phyloP scores from a whole-genome alignment of 2,888 invertebrate genomes.

The Archips xylosteana region DNA sequence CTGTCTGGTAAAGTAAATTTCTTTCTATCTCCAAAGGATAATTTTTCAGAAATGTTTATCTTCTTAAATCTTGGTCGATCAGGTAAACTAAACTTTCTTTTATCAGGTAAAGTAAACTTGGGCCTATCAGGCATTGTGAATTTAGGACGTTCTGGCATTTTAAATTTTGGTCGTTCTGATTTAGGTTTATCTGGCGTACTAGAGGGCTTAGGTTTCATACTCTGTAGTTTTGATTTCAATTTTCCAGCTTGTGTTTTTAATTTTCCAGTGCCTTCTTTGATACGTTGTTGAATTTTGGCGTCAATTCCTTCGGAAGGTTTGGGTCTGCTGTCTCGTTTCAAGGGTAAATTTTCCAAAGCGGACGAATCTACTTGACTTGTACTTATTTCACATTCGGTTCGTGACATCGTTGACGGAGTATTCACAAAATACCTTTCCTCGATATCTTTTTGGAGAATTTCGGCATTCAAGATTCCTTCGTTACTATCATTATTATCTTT shows the following conservation, averaged over 20 bases:
- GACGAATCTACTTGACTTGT: constrained; percentile 89
- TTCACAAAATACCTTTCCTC: constrained; percentile 87
- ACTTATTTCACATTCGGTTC: constrained; percentile 87
- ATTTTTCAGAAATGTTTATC: constrained; percentile 81
- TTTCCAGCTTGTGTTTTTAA: constrained; percentile 90
- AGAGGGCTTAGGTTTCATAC: constrained; percentile 85
- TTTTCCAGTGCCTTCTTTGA: constrained; percentile 89
- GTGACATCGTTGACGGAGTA: constrained; percentile 85
- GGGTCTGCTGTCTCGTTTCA: constrained; percentile 84
- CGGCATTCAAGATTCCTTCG: constrained; percentile 71
- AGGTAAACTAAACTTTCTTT: constrained; percentile 88
- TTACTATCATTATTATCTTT: constrained; percentile 66
- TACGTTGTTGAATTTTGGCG: constrained; percentile 87
- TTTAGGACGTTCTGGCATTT: constrained; percentile 84
- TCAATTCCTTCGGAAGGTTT: constrained; percentile 82
- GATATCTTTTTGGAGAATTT: constrained; percentile 86
- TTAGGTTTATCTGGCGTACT: constrained; percentile 84
- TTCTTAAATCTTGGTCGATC: constrained; percentile 85
- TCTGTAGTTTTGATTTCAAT: constrained; percentile 88
- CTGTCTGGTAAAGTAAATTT: constrained; percentile 87
- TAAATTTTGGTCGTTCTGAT: constrained; percentile 83
- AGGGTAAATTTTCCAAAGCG: constrained; percentile 87
- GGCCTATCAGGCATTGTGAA: constrained; percentile 85
- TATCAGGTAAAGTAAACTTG: constrained; percentile 85
- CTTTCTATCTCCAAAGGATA: constrained; percentile 84